Conservation (phyloP, 2,888 invertebrate species). For the Malthinus flaveolus region DNA sequence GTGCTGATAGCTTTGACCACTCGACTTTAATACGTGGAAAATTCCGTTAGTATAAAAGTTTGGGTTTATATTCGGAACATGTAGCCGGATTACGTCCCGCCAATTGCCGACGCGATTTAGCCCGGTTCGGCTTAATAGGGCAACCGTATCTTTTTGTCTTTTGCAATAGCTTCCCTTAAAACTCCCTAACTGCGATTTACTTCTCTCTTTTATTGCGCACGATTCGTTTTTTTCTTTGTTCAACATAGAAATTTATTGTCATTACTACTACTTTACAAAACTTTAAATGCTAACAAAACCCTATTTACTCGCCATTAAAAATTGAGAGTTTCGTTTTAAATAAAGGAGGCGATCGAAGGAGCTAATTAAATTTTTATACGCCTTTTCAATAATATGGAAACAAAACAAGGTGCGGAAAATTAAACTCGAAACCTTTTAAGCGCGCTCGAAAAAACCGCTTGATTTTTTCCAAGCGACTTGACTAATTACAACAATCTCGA, state of each 20-base stretch:
- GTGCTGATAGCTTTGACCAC: conserved; percentile 24
- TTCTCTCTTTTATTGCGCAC: conserved; percentile 16
- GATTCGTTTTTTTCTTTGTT: conserved; percentile 17
- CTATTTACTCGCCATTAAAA: background rate
- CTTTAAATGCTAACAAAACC: conserved; percentile 5
- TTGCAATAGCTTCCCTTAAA: conserved; percentile 14
- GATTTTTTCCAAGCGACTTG: conserved; percentile 9
- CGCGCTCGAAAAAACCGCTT: conserved; percentile 12
- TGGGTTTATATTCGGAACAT: conserved; percentile 24
- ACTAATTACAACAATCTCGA: conserved; percentile 20
- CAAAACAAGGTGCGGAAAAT: conserved; percentile 13
- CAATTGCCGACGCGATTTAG: conserved; percentile 27
- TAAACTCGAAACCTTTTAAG: conserved; percentile 15
- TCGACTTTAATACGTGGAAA: conserved; percentile 16
- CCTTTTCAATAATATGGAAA: background rate
- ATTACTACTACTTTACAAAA: conserved; percentile 14
- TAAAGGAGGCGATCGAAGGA: background rate
- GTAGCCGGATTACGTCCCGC: conserved; percentile 28
- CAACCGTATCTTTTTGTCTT: conserved; percentile 20
- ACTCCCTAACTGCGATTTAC: conserved; percentile 13
- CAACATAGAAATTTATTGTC: conserved; percentile 15
- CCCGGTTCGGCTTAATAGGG: conserved; percentile 22
- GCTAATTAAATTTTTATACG: background rate
- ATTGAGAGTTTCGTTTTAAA: background rate
- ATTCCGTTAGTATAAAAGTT: conserved; percentile 24